Evolutionary conservation across 2,888 invertebrate species (phyloP), one percentile per base, ranked within the genome.

Genomic region (Norana najaformis): DNA sequence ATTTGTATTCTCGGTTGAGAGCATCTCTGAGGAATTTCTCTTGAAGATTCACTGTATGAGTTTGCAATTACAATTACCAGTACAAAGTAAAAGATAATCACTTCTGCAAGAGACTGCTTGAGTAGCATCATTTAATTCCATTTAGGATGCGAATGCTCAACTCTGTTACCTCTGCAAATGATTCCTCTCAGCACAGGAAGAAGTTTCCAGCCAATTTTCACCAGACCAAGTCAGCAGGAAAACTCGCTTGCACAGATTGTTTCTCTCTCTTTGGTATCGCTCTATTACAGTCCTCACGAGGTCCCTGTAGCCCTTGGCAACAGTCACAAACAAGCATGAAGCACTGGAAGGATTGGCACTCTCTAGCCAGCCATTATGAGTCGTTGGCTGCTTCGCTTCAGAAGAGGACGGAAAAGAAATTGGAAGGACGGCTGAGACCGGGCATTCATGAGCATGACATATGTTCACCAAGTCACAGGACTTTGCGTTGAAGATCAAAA

Each of bases 381-480:
- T 8, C 18, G 37, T 36, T n/a, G n/a, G 69, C 35, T 35, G 36
- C 36, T 36, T 85, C 20, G 18, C 20, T 23, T 85, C 85, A 20
- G 85, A 85, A 36, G 85, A 35, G 37, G 85, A 85, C 35, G 85
- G 53, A 30, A 39, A 88, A 35, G 41, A 37, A 35, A 92, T 69
- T 14, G 92, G 91, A 5, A 92, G 88, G 88, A 91, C 88, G 91
- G 91, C 88, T 11, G 85, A 83, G 47, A 85, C 37, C 36, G 85
- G 85, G 23, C 37, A 23, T 37, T 85, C 85, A 39, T 90, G 69
- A 18, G 90, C 83, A 35, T 90, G 89, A 85, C 91, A 91, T 95
- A 98, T 98, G n/a, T 98, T 97, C 8, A 98, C 97, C 91, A 98
- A 96, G 0, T 98, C 98, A 5, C 97, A 95, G 93, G 99, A 0